Evolutionary conservation across 2,888 invertebrate genomes (phyloP), one percentile per base, ranked within the genome.

Genomic region (Platycheirus albimanus): DNA sequence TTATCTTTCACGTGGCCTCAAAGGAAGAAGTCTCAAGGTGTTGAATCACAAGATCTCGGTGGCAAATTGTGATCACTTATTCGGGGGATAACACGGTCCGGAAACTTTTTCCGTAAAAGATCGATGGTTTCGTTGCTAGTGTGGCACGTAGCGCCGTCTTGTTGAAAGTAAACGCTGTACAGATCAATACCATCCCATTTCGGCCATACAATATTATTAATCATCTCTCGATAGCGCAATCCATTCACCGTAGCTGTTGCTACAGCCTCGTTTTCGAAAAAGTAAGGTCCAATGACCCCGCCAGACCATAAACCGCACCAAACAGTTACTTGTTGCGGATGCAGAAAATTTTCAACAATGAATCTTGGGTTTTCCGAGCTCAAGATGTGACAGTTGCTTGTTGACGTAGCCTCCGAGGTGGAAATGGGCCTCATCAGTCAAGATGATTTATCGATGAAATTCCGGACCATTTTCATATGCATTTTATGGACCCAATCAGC

Each of bases 101-200:
- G 19, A 45, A 45, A 45, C 43, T 45, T 45, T 19, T 45, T 19
- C 43, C 43, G 43, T 45, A 45, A 45, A 45, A 45, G 43, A 45
- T 45, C 43, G 43, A 45, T 45, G 28, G 43, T 43, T 43, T 28
- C 41, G n/a, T 30, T 43, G 43, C 4, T 33, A 33, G 70, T 70
- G 58, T 49, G 58, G 58, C 70, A 70, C 58, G 70, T 70, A 58
- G 70, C 70, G 49, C 70, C 70, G 70, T 58, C 49, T 58, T 49
- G 70, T 58, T 70, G 56, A 70, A 70, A 70, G n/a, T 17, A 63
- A 49, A 49, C 49, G 49, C 24, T 49, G 24, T 38, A 8, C 19
- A 45, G 43, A 45, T 45, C 43, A 45, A 45, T 45, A 45, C 43
- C 43, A 45, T 45, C 43, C 43, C 17, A 45, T 45, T 45, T 19